A percentile compares a stretch with the other conserved stretches of the same genome.
Evolutionary conservation across 2,113 vertebrate genomes (phyloP).

Genomic region (Camelus bactrianus): DNA sequence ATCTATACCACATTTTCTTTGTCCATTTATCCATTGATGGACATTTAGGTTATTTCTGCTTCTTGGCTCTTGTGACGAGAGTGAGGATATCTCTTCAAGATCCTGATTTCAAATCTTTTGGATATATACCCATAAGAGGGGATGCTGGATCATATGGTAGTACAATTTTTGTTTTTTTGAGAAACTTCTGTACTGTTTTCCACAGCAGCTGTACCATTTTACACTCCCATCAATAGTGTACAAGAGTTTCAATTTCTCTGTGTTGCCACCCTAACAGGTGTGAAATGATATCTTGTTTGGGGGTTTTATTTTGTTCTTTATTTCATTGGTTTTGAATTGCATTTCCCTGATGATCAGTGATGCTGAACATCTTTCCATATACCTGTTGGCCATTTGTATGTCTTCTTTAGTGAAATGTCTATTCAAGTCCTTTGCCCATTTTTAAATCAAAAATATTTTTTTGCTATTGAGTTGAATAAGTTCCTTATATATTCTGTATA

Average conservation of each 20-base stretch:
- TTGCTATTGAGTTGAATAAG: background rate
- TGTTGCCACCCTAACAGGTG: background rate
- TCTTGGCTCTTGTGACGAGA: background rate
- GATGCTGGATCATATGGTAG: background rate
- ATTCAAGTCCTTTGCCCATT: background rate
- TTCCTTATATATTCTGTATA: background rate
- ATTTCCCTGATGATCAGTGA: background rate
- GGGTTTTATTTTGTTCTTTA: background rate
- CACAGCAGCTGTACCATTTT: background rate
- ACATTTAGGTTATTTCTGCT: background rate
- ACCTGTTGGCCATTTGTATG: background rate
- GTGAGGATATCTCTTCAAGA: background rate
- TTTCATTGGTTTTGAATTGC: background rate
- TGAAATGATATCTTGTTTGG: background rate
- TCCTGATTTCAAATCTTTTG: conserved; percentile 1
- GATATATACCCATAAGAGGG: background rate
- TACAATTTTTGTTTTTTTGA: background rate
- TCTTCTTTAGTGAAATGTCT: background rate
- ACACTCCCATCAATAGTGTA: background rate
- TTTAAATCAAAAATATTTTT: background rate
- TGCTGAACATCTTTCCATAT: background rate
- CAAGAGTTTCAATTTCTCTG: background rate
- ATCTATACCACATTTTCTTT: background rate
- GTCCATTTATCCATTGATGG: background rate
- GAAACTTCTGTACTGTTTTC: background rate